A percentile compares a stretch with the other conserved stretches of the same genome.
Evolutionary conservation across 2,797 vertebrate species (phyloP).

Genomic region (Gymnoscopelus microlampas): DNA sequence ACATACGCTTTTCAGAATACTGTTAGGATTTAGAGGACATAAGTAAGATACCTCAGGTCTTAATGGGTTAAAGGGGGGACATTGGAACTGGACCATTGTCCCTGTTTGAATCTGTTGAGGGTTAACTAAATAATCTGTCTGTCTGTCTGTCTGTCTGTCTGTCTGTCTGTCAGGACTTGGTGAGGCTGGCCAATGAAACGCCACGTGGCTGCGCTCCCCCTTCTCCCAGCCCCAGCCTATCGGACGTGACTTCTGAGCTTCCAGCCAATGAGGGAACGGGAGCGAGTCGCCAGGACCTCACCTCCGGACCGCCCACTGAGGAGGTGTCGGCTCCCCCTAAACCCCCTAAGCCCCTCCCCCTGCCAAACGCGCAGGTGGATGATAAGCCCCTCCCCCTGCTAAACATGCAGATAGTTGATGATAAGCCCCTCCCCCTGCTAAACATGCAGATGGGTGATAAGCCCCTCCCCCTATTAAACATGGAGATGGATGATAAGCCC

Average conservation of each 20-base stretch:
- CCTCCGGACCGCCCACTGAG: conserved; percentile 30
- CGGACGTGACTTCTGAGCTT: conserved; percentile 45
- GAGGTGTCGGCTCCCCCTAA: conserved; percentile 88
- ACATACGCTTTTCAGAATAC: too few species aligned
- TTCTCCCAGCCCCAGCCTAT: conserved; percentile 86
- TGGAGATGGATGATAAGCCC: not conserved
- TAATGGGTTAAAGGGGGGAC: too few species aligned
- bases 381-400: not conserved
- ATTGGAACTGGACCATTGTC: too few species aligned
- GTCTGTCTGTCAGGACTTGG: conserved; percentile 84
- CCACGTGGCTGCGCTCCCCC: conserved; percentile 86
- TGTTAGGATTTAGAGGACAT: too few species aligned
- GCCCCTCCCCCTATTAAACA: conserved; percentile 83
- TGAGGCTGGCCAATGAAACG: conserved; percentile 89
- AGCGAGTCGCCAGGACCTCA: not conserved
- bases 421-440: conserved; percentile 77
- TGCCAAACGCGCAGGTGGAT: conserved; percentile 59
- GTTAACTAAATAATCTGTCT: too few species aligned
- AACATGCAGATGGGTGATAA: conserved; percentile 54
- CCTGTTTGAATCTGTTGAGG: too few species aligned
- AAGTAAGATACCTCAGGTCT: too few species aligned
- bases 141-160: not conserved
- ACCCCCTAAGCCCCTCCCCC: conserved; percentile 79
- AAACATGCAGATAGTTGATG: not conserved
- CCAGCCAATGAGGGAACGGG: not conserved